Evolutionary conservation across 2,797 vertebrate genomes (phyloP), one percentile per base, ranked within the genome.

Genomic region (Steatocranus sp.): DNA sequence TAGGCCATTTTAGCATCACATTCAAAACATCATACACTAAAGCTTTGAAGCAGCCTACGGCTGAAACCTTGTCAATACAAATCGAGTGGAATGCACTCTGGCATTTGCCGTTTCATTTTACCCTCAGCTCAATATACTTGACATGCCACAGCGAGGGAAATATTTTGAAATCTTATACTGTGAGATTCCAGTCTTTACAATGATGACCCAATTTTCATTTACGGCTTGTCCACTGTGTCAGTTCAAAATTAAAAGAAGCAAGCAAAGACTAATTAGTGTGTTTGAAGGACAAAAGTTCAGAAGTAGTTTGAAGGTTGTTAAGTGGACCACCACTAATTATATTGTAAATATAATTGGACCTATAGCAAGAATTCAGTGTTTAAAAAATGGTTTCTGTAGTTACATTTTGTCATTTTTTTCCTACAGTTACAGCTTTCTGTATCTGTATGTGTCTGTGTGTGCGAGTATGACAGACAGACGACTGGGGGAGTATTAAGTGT

Each of bases 51-150:
- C 80, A 88, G 83, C 87, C 88, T 77, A 83, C 68, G 32, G 88
- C 88, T 87, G 82, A 90, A 90, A 89, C 70, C 80, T 68, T 92
- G 90, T 93, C 93, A 90, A 93, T 93, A 90, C 87, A 92, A 93
- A 92, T 92, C 9, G 23, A 88, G 82, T 92, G 86, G 87, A 75
- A 89, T 86, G 80, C 85, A 92, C 76, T 88, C 84, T 88, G 89
- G 85, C 85, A 88, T 92, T 90, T 86, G 83, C 68, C 17, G 12
- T 89, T 90, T 91, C 70, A 91, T 84, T 93, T 93, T 88, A 91
- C 48, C 80, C 75, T 82, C 76, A 83, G 74, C 74, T 91, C 79
- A 86, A 88, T 89, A 86, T 86, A 73, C 53, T 79, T 32, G 54
- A 81, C 49, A 82, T 78, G 41, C 34, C 10, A 20, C 50, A 34